Percentiles rank a stretch among this genome's conserved stretches.
Evolutionary conservation across 35 echinoderm and acorn worm genomes (phyloP).

Genomic region (Acanthaster planci): DNA sequence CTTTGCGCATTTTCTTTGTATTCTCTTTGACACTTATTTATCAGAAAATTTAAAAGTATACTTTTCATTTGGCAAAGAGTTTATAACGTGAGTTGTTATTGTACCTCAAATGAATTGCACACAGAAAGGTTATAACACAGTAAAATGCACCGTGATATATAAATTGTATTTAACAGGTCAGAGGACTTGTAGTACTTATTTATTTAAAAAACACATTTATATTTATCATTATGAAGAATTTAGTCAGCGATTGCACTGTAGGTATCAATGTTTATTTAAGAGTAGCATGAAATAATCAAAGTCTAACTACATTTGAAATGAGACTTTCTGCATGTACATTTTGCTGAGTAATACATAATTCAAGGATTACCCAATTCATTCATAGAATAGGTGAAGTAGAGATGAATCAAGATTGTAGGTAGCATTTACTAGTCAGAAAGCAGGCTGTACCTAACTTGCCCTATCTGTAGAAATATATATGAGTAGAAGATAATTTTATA

Average conservation of each 20-base stretch:
- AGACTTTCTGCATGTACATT: slow-evolving; percentile 26
- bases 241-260: neutral
- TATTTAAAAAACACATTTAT: slow-evolving; percentile 24
- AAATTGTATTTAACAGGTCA: slow-evolving; percentile 9
- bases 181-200: slow-evolving; percentile 27
- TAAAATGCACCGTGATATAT: slow-evolving; percentile 7
- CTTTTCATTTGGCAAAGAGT: neutral
- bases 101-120: slow-evolving; percentile 21
- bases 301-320: neutral
- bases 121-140: slow-evolving; percentile 5
- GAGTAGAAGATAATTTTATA: neutral
- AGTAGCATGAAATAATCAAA: neutral
- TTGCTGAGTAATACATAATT: slow-evolving; percentile 16
- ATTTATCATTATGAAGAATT: slow-evolving; percentile 20
- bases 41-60: neutral
- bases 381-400: neutral
- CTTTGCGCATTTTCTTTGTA: neutral
- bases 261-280: slow-evolving; percentile 9
- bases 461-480: slow-evolving; percentile 12
- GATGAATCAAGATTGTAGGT: neutral
- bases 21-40: too few species aligned
- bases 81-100: neutral
- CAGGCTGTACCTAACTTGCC: neutral
- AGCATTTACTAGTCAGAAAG: neutral
- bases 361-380: neutral